phyloP scores from a whole-genome alignment of 1,140 invertebrate genomes.

The Teleogryllus occipitalis region DNA sequence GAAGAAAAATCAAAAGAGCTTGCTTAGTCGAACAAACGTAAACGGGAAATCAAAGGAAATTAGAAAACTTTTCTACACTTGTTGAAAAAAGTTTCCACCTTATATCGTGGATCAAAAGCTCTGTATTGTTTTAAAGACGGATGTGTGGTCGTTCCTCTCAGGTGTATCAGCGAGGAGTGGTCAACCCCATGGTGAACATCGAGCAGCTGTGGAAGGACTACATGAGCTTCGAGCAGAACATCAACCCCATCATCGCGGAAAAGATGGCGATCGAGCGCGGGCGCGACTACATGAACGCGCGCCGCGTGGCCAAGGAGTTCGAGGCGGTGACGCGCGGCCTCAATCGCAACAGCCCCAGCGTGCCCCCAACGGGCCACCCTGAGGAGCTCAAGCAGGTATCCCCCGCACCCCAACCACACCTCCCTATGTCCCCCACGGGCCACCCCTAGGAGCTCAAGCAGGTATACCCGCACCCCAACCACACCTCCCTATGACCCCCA shows the following conservation, averaged over 20 bases:
- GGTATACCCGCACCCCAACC: constrained; percentile 60
- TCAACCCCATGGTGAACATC: constrained; percentile 96
- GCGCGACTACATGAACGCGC: constrained; percentile 95
- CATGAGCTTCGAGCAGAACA: constrained; percentile 85
- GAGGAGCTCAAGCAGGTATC: constrained; percentile 89
- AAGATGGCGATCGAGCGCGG: constrained; percentile 86
- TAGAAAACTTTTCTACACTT: no score
- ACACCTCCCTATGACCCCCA: constrained; percentile 91
- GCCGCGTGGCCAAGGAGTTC: constrained; percentile 92
- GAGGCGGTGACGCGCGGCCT: constrained; percentile 91
- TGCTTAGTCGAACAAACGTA: no score
- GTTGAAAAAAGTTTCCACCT: no score
- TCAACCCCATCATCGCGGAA: constrained; percentile 94
- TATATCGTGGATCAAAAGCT: no score
- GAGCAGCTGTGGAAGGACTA: constrained; percentile 99
- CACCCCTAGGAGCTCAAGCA: constrained; percentile 89
- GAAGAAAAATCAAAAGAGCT: no score
- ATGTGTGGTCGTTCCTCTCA: constrained; percentile 29
- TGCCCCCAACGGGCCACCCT: constrained; percentile 81
- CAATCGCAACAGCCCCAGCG: constrained; percentile 87
- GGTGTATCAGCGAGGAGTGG: constrained; percentile 89
- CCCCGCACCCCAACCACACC: constrained; percentile 67
- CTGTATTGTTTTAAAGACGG: no score
- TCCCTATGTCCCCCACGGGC: constrained; percentile 86
- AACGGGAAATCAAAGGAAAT: no score